Conservation (phyloP, 2,888 invertebrate species). For the Pammene fasciana region DNA sequence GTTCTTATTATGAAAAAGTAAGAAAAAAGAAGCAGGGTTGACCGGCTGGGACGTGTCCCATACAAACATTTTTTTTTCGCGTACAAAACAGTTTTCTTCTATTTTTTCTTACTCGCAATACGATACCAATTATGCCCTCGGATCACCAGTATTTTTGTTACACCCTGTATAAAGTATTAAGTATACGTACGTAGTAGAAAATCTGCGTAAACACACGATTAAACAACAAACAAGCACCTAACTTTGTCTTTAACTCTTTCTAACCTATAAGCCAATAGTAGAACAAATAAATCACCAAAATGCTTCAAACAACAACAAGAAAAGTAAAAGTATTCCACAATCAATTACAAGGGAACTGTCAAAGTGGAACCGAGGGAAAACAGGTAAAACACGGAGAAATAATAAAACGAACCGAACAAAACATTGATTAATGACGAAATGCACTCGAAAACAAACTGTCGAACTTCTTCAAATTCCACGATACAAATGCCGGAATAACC, state of each 20-base stretch:
- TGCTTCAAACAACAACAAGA: slow-evolving; percentile 35
- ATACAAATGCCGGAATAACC: slow-evolving; percentile 81
- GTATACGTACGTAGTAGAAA: no score
- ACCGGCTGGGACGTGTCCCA: no score
- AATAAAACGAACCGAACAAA: slow-evolving; percentile 76
- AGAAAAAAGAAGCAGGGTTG: no score
- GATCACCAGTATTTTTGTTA: no score
- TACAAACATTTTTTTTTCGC: no score
- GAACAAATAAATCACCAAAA: slow-evolving; percentile 42
- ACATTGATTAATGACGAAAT: slow-evolving; percentile 83
- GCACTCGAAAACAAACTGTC: slow-evolving; percentile 84
- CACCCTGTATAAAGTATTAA: no score
- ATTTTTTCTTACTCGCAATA: no score
- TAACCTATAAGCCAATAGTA: slow-evolving; percentile 16
- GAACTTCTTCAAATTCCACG: slow-evolving; percentile 82
- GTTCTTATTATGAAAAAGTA: no score
- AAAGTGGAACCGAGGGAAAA: slow-evolving; percentile 67
- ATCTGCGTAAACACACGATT: no score
- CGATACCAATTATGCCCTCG: no score
- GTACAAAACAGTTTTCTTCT: no score
- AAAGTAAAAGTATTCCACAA: slow-evolving; percentile 61
- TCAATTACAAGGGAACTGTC: slow-evolving; percentile 78
- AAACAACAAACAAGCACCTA: no score
- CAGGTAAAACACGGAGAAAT: slow-evolving; percentile 75
- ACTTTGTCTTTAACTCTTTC: slow-evolving; percentile 3